Conservation (phyloP, 2,797 vertebrate species). For the Sebastes hopkinsi region DNA sequence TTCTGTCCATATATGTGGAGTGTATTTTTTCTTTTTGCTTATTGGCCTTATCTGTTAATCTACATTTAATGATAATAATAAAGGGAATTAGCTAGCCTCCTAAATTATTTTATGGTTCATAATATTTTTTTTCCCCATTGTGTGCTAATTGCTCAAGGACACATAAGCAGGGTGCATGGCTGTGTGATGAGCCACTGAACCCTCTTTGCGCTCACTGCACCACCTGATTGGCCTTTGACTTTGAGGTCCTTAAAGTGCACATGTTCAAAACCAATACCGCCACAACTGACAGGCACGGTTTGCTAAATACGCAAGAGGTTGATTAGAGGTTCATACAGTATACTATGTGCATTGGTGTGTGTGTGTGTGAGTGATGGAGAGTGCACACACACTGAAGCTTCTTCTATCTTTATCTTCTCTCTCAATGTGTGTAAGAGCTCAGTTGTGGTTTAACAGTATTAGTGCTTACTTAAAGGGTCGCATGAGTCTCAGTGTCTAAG, state of each 20-base stretch:
- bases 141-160: conserved; percentile 16
- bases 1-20: background rate
- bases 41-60: background rate
- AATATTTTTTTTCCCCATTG: background rate
- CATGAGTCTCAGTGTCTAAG: conserved; percentile 75
- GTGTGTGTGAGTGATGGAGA: background rate
- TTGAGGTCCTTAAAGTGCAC: conserved; percentile 21
- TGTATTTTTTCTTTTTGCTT: conserved; percentile 2
- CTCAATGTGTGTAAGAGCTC: conserved; percentile 64
- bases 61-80: background rate
- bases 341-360: background rate
- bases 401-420: conserved; percentile 69
- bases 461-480: conserved; percentile 74
- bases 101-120: background rate
- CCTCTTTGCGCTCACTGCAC: conserved; percentile 17
- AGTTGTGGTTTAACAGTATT: conserved; percentile 79
- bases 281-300: conserved; percentile 26
- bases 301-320: background rate
- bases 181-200: conserved; percentile 20
- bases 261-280: conserved; percentile 26
- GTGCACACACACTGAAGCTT: conserved; percentile 7
- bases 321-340: conserved; percentile 13
- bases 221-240: conserved; percentile 38
- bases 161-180: background rate
- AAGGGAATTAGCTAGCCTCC: background rate